Base-by-base conservation (phyloP, 1,140 invertebrate species). In the Apocrypta bakeri region DNA sequence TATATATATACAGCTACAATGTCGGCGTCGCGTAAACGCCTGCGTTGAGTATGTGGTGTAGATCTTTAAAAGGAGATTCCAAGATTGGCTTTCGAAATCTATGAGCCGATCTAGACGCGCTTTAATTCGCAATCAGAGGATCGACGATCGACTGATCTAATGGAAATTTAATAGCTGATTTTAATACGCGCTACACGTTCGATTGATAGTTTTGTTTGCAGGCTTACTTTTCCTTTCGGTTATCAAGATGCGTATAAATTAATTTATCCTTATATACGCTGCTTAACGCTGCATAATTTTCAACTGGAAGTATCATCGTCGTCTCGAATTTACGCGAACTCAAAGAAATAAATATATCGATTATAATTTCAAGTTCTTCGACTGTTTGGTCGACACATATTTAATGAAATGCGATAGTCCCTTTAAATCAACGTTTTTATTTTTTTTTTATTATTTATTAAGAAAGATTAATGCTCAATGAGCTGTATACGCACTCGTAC, bases 151-250 rank as follows among this genome's bases (percentile, higher is more conserved):
- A 21, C 48, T 37, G 2, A 56, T 56, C 48, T 56, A 56, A 56
- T 56, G 48, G 48, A 56, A 56, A 66, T 66, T 66, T 66, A 66
- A 66, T 66, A 25, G 27, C 1, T 25, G 24, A 66, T 29, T 66
- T 21, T 66, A 66, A 66, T 66, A 17, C 63, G 63, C 48, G 2
- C 21, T 48, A 14, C 42, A 4, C 21, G 48, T 25, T 64, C 27
- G 63, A 66, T 66, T 66, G 63, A 66, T 66, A 66, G n/a, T 66
- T 29, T 29, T 29, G 63, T 66, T 66, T 29, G 24, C 56, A 37
- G 48, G 17, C 42, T 21, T n/a, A 7, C 48, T 21, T 21, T n/a
- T 56, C 21, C 17, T n/a, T 56, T 6, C 48, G 48, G 48, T 17
- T 21, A 21, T 56, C 48, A 7, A 56, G 48, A n/a, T 56, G 17